Evolutionary conservation across 2,113 vertebrate species (phyloP), one percentile per base, ranked within the genome.

Genomic region (Siniperca chuatsi): DNA sequence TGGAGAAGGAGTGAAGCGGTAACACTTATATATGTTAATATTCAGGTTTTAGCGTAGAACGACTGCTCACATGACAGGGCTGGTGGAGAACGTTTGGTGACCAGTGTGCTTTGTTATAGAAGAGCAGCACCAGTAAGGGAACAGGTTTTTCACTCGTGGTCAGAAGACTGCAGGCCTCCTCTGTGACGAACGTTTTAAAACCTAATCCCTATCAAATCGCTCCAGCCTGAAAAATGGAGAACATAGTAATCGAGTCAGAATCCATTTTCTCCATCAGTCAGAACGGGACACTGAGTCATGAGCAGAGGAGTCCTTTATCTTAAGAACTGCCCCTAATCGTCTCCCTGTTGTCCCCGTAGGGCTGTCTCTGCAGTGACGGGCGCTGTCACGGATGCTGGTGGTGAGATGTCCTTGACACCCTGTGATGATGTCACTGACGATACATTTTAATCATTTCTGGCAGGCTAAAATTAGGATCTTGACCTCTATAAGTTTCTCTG

Each of bases 371-470:
- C 29, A 29, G 29, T 29, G 29, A 29, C 29, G 29, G 29, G 29
- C 29, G 29, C 66, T 8, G 10, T 57, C 78, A 66, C 61, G 1
- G 20, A 25, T n/a, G 71, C 52, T 10, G 54, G 10, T 10, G 54
- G 10, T 20, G 50, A 77, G 44, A 66, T 20, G 89, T 83, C 89
- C 88, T 88, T 92, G 82, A 81, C 67, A 55, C 75, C 33, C n/a
- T 23, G 16, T 37, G 64, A 64, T 79, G 79, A 75, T 70, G 70
- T 83, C 85, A 83, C 64, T 6, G 9, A 55, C n/a, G 66, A 90
- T 91, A 67, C 62, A 88, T 92, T 85, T 90, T 77, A 84, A 93
- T 86, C 42, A 35, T 82, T 89, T 79, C 66, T 64, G 76, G 85
- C 82, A 25, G 84, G 48, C 77, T 89, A 69, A 83, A 92, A 92